Percentiles rank a stretch among this genome's conserved stretches.
Evolutionary conservation across 2,113 vertebrate genomes (phyloP).

Genomic region (Thymallus thymallus): DNA sequence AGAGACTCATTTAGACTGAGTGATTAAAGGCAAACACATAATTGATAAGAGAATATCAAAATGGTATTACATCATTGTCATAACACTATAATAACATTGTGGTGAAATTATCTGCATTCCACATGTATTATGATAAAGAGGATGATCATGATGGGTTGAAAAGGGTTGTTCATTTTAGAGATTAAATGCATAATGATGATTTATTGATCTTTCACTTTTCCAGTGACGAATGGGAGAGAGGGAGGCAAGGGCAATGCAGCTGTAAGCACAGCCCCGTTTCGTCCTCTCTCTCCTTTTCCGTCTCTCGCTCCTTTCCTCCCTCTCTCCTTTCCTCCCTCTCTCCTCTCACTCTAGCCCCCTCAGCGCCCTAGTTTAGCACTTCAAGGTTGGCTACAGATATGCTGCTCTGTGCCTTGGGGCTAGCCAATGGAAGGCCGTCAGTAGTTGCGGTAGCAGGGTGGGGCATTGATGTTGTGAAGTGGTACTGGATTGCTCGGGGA

Average conservation of each 20-base stretch:
- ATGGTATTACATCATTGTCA: neutral
- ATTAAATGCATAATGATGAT: conserved; percentile 44
- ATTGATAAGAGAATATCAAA: neutral
- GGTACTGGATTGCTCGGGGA: conserved; percentile 8
- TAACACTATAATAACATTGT: neutral
- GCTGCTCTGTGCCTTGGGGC: conserved; percentile 66
- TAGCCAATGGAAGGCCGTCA: conserved; percentile 69
- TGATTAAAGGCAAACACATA: conserved; percentile 56
- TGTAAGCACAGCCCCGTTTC: conserved; percentile 36
- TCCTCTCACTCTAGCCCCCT: conserved; percentile 60
- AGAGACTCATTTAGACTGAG: conserved; percentile 44
- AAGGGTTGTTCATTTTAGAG: neutral
- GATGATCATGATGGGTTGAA: neutral
- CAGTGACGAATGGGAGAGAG: conserved; percentile 56
- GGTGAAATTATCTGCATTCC: neutral
- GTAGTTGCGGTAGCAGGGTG: conserved; percentile 60
- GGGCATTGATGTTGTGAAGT: conserved; percentile 56
- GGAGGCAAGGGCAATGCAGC: conserved; percentile 58
- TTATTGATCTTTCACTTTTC: conserved; percentile 70
- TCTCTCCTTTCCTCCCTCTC: conserved; percentile 42
- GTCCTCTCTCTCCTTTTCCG: conserved; percentile 41
- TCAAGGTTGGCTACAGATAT: conserved; percentile 78
- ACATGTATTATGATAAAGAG: neutral
- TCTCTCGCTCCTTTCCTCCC: conserved; percentile 50
- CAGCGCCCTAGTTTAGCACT: conserved; percentile 77